A percentile compares a stretch with the other conserved stretches of the same genome.
These are phyloP conservation scores for Cotesia glomerata DNA, from an alignment of 1,140 invertebrate genomes.

Conservation along the genomic window DNA sequence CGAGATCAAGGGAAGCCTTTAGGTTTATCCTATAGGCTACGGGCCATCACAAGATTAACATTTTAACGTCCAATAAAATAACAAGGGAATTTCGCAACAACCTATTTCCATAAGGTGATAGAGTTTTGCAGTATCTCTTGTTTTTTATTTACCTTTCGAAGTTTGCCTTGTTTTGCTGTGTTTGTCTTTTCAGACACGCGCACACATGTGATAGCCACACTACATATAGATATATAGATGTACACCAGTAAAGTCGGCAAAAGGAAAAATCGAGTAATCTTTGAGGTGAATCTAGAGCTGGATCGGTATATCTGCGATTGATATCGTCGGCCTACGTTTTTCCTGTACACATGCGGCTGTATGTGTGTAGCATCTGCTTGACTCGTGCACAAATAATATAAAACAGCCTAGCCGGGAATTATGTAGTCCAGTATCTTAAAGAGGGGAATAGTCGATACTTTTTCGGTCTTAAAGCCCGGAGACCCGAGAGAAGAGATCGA, in stretches of 20 bases:
- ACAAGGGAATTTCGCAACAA: no score
- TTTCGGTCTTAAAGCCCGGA: conserved; percentile 34
- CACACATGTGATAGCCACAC: conserved; percentile 13
- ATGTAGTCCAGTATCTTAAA: conserved; percentile 35
- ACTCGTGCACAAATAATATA: background rate
- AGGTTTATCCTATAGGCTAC: no score
- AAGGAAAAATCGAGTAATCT: background rate
- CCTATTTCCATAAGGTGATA: no score
- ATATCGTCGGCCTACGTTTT: conserved; percentile 39
- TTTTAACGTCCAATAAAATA: no score
- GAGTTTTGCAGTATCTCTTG: no score
- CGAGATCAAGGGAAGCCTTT: no score
- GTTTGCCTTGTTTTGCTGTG: no score
- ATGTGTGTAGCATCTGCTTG: conserved; percentile 49
- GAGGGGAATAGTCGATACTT: conserved; percentile 47
- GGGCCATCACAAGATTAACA: no score
- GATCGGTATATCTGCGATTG: conserved; percentile 46
- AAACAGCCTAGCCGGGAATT: conserved; percentile 25
- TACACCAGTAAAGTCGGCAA: background rate
- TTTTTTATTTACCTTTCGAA: no score
- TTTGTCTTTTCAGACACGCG: background rate
- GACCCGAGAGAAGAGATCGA: conserved; percentile 35
- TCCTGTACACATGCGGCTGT: background rate
- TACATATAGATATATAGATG: background rate
- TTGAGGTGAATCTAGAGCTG: conserved; percentile 42